Evolutionary conservation across 1,140 invertebrate genomes (phyloP).

Genomic region (Cotesia chilonis): DNA sequence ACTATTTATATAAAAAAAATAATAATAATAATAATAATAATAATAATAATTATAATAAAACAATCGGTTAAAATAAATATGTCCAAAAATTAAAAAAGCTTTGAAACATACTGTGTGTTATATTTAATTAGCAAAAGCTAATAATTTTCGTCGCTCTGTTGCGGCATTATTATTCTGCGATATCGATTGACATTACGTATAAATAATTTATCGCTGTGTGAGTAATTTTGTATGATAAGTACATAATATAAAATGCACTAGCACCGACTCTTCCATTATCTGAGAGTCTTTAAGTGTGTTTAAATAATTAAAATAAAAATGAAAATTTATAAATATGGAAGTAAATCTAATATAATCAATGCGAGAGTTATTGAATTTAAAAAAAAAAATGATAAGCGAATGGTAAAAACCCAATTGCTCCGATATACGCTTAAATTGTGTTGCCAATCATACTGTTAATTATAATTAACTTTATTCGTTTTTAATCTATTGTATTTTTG

Average conservation of each 20-base stretch:
- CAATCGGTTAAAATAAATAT: too few relatives aligned
- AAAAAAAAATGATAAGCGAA: constrained; percentile 30
- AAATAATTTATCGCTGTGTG: background rate
- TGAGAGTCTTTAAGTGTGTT: constrained; percentile 19
- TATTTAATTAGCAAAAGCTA: background rate
- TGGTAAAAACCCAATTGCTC: constrained; percentile 50
- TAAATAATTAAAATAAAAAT: background rate
- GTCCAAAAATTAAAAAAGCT: background rate
- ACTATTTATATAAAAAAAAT: constrained; percentile 19
- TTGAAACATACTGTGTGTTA: background rate
- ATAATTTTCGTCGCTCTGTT: background rate
- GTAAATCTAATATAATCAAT: constrained; percentile 3
- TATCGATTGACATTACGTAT: background rate
- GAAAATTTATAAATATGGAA: constrained; percentile 25
- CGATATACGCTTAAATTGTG: constrained; percentile 61
- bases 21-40: too few relatives aligned
- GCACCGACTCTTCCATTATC: constrained; percentile 47
- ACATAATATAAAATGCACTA: constrained; percentile 28
- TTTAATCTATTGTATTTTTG: constrained; percentile 46
- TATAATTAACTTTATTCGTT: constrained; percentile 54
- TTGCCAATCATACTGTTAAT: constrained; percentile 58
- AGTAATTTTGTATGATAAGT: background rate
- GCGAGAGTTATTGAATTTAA: constrained; percentile 25
- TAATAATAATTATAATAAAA: too few relatives aligned
- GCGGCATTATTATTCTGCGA: background rate